phyloP scores from a whole-genome alignment of 2,888 invertebrate genomes.

The Stratiomys singularior region DNA sequence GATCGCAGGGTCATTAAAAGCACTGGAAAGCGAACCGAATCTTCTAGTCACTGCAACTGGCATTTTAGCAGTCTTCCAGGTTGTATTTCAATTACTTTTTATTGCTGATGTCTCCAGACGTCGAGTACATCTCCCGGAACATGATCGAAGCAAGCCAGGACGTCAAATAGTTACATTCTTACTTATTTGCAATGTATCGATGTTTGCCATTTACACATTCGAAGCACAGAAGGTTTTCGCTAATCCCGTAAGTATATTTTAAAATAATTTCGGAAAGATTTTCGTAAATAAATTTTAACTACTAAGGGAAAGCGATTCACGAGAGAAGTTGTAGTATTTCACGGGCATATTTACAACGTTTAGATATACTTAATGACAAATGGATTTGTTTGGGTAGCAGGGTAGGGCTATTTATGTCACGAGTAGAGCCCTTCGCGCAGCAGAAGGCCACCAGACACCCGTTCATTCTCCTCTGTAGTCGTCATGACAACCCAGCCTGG shows the following conservation, averaged over 20 bases:
- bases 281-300: too few relatives aligned
- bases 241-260: constrained; percentile 79
- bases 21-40: constrained; percentile 85
- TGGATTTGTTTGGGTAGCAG: too few relatives aligned
- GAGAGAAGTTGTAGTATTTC: too few relatives aligned
- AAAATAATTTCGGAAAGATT: too few relatives aligned
- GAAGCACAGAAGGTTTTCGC: constrained; percentile 94
- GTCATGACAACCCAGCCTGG: too few relatives aligned
- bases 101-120: constrained; percentile 93
- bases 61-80: constrained; percentile 86
- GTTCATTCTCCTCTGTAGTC: too few relatives aligned
- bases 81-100: constrained; percentile 91
- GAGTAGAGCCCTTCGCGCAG: too few relatives aligned
- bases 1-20: constrained; percentile 88
- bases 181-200: constrained; percentile 93
- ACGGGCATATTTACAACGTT: too few relatives aligned
- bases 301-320: too few relatives aligned
- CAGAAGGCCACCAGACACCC: too few relatives aligned
- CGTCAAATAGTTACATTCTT: constrained; percentile 95
- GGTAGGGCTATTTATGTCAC: too few relatives aligned
- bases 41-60: constrained; percentile 91
- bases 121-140: constrained; percentile 89
- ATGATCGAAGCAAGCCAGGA: constrained; percentile 93
- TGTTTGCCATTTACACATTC: constrained; percentile 96
- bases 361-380: too few relatives aligned